Evolutionary conservation across 35 echinoderm and acorn worm species (phyloP).

Genomic region (Apostichopus japonicus): DNA sequence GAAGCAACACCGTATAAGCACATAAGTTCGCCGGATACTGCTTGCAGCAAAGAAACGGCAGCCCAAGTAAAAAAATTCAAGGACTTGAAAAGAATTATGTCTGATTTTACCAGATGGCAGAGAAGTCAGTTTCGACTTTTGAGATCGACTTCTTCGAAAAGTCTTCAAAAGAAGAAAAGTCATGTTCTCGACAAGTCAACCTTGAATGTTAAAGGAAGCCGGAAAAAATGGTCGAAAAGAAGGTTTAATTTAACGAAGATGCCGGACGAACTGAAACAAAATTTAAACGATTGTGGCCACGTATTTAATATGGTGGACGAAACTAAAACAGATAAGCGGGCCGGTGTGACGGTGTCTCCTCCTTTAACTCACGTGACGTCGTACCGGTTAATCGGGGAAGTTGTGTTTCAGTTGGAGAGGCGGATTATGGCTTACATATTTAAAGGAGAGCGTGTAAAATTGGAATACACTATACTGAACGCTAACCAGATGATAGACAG

Average conservation of each 20-base stretch:
- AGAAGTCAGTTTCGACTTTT: not conserved
- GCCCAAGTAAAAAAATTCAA: not conserved
- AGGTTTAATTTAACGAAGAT: not conserved
- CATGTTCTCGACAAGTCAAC: not conserved
- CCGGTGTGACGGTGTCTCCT: not conserved
- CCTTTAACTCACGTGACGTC: not conserved
- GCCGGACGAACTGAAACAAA: not conserved
- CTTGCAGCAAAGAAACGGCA: not conserved
- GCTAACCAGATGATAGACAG: constrained; percentile 55
- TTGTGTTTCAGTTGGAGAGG: constrained; percentile 86
- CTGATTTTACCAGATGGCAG: constrained; percentile 50
- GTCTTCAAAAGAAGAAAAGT: not conserved
- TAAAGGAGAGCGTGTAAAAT: constrained; percentile 37
- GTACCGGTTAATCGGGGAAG: constrained; percentile 66
- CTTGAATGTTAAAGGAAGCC: not conserved
- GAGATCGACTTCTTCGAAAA: not conserved
- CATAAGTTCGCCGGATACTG: too few species aligned
- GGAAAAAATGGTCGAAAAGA: not conserved
- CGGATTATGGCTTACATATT: constrained; percentile 75
- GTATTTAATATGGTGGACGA: not conserved
- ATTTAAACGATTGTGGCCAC: not conserved
- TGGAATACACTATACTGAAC: constrained; percentile 54
- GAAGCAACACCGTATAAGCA: too few species aligned
- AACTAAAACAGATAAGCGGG: not conserved
- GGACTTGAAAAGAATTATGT: constrained; percentile 21